phyloP scores from a whole-genome alignment of 2,113 vertebrate species.

The Dasyornis broadbenti region DNA sequence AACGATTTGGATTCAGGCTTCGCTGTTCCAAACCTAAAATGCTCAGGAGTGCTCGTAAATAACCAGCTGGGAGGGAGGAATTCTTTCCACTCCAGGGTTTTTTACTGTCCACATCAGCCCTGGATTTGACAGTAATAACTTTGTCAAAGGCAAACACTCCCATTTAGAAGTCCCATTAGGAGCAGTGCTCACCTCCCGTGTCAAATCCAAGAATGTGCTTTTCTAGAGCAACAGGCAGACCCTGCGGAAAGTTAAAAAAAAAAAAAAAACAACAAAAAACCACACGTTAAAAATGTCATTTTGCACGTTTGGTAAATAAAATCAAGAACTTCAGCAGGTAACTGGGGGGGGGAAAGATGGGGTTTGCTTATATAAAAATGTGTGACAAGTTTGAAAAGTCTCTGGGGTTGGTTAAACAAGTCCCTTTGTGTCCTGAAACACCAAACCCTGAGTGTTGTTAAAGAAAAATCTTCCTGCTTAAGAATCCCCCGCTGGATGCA shows the following conservation, averaged over 20 bases:
- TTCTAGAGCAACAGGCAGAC: constrained; percentile 90
- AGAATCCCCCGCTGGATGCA: background rate
- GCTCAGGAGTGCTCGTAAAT: background rate
- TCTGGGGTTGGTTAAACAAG: fast-evolving
- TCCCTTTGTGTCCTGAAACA: background rate
- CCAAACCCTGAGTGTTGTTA: background rate
- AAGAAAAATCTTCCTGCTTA: background rate
- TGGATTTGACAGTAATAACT: background rate
- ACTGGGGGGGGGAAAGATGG: background rate
- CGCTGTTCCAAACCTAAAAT: background rate
- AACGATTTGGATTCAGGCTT: background rate
- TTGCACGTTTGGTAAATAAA: background rate
- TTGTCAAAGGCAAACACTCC: background rate
- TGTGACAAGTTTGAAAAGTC: background rate
- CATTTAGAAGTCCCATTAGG: background rate
- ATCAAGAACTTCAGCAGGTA: background rate
- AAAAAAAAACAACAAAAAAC: background rate
- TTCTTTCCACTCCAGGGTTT: background rate
- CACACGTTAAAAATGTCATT: background rate
- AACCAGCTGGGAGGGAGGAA: background rate
- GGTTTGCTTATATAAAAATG: fast-evolving
- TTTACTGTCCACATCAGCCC: background rate
- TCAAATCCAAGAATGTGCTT: constrained; percentile 95
- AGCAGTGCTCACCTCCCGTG: constrained; percentile 86
- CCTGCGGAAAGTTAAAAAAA: constrained; percentile 66